Base-by-base conservation (phyloP, 2,797 vertebrate species). In the Enteromius afrohamiltoni region DNA sequence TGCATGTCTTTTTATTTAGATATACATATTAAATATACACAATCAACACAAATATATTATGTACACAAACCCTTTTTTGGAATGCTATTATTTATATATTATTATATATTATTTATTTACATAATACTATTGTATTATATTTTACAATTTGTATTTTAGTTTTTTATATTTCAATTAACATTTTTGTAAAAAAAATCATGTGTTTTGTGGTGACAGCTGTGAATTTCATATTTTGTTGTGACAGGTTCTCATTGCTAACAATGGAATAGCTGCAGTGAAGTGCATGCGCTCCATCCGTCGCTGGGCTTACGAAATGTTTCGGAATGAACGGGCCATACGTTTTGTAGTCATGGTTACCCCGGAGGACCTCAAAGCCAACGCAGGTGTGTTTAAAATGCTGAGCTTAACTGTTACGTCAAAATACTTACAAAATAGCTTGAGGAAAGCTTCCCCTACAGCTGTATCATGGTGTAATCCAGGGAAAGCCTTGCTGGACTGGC, bases 251-350 rank as follows among this genome's bases (percentile, higher is more conserved):
- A 99, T 99, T 75, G 98, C 97, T 77, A 99, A 99, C 83, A 99
- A 99, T 40, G 97, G 97, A 67, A 99, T 99, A 14, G 97, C 97
- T 16, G 97, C 97, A 0, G 98, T 99, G 80, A 99, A 99, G 88
- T 99, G 98, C 90, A 98, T 99, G 97, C 92, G 97, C 21, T 99
- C 98, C 75, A 99, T 99, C 87, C 96, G 98, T 1, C 96, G 98
- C 78, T 99, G 98, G 98, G 96, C 98, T 86, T 99, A 99, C 0
- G 98, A 99, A 93, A 99, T 99, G 98, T 99, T 99, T 90, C 94
- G 98, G 5, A 99, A 99, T 3, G 98, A 99, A 90, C 94, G 97
- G 53, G 98, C 97, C 0, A 97, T 99, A 85, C 95, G 98, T 65
- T 99, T 99, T 86, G 98, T 99, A 19, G 98, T 99, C 65, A 99